Conservation (phyloP, 2,113 vertebrate species). For the Formicarius rufipectus region DNA sequence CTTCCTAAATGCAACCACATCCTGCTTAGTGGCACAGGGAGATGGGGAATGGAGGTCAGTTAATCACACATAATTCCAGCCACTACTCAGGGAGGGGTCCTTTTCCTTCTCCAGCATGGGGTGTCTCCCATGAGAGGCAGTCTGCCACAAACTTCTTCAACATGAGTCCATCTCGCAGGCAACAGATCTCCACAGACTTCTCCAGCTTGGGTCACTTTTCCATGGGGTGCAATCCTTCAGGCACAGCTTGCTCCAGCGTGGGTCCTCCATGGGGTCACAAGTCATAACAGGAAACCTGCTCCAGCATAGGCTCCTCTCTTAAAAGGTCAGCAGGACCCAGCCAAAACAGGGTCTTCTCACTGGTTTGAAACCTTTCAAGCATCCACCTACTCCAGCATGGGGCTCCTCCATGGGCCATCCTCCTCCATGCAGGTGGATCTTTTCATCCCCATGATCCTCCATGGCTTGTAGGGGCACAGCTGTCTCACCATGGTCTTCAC, state of each 20-base stretch:
- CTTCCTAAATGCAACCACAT: background rate
- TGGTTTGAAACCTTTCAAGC: background rate
- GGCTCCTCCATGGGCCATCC: background rate
- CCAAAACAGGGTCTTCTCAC: background rate
- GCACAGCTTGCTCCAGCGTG: background rate
- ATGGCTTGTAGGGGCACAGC: too few relatives aligned
- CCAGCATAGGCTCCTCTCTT: background rate
- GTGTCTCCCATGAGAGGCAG: background rate
- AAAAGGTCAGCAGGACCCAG: background rate
- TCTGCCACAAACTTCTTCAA: background rate
- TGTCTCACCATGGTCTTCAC: background rate
- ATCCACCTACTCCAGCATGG: background rate
- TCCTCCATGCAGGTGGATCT: too few relatives aligned
- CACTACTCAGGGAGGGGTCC: background rate
- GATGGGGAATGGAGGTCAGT: background rate
- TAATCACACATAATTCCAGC: background rate
- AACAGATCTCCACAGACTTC: background rate
- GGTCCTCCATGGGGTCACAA: rapidly evolving
- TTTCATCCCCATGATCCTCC: background rate
- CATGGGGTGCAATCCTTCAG: rapidly evolving
- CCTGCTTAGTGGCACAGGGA: background rate
- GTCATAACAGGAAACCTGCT: background rate
- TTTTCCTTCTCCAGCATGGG: background rate
- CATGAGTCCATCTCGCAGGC: background rate
- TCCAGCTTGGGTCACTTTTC: background rate